Evolutionary conservation across 2,113 vertebrate genomes (phyloP).

Genomic region (Oreochromis aureus): DNA sequence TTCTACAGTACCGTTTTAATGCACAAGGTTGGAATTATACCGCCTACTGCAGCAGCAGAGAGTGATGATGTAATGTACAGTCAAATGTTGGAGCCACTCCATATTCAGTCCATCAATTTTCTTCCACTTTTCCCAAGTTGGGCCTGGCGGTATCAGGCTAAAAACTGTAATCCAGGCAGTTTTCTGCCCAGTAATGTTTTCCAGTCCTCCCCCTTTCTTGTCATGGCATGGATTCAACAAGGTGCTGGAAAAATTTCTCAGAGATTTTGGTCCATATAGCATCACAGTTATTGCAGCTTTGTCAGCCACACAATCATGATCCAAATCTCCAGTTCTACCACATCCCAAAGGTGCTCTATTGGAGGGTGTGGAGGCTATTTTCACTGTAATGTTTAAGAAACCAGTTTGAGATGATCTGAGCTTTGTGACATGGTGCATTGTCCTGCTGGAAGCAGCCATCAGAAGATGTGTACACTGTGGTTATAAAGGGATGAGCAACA

Average conservation of each 20-base stretch:
- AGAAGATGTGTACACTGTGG: not conserved
- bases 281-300: not conserved
- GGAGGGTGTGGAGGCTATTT: not conserved
- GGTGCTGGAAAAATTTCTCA: not conserved
- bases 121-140: not conserved
- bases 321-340: not conserved
- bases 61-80: not conserved
- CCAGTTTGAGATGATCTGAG: not conserved
- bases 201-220: not conserved
- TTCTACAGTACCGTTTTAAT: not conserved
- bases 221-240: not conserved
- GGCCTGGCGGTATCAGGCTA: not conserved
- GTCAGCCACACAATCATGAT: not conserved
- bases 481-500: not conserved
- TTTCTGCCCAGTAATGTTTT: not conserved
- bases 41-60: not conserved
- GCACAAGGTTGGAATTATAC: not conserved
- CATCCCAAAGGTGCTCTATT: not conserved
- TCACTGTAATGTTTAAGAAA: not conserved
- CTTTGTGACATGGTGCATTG: not conserved
- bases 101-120: not conserved
- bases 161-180: not conserved
- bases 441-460: not conserved
- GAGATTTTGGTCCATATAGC: not conserved
- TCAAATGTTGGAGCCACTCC: not conserved